Conservation (phyloP, 1,140 invertebrate genomes). For the Branchinecta lynchi region DNA sequence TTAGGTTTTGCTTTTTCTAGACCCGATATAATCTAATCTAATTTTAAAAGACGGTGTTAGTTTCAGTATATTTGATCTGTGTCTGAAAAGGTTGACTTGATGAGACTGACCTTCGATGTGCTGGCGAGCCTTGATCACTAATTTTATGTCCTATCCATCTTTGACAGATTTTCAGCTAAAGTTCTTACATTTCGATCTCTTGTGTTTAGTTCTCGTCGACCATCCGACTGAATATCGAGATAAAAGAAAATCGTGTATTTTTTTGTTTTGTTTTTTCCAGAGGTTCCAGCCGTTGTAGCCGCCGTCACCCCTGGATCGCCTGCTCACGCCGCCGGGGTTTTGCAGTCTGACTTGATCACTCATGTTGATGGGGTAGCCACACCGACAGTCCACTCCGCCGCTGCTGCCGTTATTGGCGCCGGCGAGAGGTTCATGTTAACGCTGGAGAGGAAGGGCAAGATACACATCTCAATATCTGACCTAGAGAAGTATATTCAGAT, state of each 20-base stretch:
- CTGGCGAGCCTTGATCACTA: too few species aligned
- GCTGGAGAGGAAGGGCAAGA: neutral
- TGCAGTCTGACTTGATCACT: conserved; percentile 57
- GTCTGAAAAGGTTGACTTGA: too few species aligned
- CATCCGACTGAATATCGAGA: too few species aligned
- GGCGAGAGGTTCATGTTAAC: conserved; percentile 8
- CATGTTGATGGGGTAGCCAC: conserved; percentile 63
- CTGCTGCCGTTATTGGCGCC: conserved; percentile 15
- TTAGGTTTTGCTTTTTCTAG: too few species aligned
- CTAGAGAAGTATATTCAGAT: neutral
- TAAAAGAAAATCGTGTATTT: neutral
- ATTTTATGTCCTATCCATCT: too few species aligned
- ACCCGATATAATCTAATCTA: too few species aligned
- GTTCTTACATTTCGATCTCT: too few species aligned
- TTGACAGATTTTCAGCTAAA: too few species aligned
- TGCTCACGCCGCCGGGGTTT: conserved; percentile 54
- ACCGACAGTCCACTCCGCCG: conserved; percentile 27
- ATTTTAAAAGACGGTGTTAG: too few species aligned
- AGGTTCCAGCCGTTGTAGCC: conserved; percentile 46
- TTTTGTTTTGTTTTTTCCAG: neutral
- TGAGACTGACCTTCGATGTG: too few species aligned
- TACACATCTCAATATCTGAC: neutral
- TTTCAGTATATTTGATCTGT: too few species aligned
- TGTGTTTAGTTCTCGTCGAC: too few species aligned
- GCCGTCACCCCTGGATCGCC: conserved; percentile 55